These are phyloP conservation scores for Acleris literana DNA, from an alignment of 2,888 invertebrate species.

Conservation along the genomic window DNA sequence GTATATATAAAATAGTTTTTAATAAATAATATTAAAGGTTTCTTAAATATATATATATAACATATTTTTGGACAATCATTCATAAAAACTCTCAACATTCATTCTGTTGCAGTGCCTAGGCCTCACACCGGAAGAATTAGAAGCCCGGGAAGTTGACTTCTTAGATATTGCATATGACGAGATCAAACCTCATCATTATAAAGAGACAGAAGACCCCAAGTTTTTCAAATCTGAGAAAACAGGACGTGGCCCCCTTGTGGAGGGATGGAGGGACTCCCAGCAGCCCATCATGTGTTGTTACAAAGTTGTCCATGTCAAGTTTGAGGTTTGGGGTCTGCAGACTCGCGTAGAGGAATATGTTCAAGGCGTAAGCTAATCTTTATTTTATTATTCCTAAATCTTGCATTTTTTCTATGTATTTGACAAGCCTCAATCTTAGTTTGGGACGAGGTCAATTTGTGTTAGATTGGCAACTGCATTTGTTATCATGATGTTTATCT, in stretches of 20 bases:
- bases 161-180: conserved; percentile 96
- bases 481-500: no score
- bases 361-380: conserved; percentile 85
- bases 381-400: neutral
- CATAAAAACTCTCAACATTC: no score
- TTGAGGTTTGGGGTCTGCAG: conserved; percentile 97
- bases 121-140: conserved; percentile 88
- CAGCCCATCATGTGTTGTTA: conserved; percentile 97
- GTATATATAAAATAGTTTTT: no score
- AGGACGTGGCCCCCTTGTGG: conserved; percentile 91
- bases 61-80: no score
- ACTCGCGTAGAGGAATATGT: conserved; percentile 94
- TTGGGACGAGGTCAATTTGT: no score
- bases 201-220: conserved; percentile 94
- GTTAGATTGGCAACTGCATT: no score
- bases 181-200: conserved; percentile 93
- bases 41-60: no score
- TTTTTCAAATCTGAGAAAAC: conserved; percentile 93
- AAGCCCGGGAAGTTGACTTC: conserved; percentile 88
- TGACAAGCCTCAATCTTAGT: no score
- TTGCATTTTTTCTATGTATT: no score
- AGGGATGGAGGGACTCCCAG: conserved; percentile 90
- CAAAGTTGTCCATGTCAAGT: conserved; percentile 92
- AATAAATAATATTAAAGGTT: no score
- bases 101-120: conserved; percentile 86